phyloP scores from a whole-genome alignment of 2,797 vertebrate species.

The Spondyliosoma cantharus region DNA sequence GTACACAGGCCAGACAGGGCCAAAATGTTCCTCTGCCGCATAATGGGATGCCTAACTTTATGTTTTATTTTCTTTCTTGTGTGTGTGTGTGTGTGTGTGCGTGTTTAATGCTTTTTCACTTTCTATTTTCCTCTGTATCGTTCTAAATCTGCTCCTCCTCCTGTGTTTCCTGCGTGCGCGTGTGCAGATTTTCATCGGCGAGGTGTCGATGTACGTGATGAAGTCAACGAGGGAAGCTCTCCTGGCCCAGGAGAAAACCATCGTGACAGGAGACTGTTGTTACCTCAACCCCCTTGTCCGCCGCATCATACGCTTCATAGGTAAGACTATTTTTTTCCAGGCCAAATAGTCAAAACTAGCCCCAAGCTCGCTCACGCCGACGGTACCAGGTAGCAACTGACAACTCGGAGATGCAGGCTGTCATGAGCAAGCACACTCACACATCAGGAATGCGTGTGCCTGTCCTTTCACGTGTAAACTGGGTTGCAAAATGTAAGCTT shows the following conservation, averaged over 20 bases:
- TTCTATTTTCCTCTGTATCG: slow-evolving; percentile 76
- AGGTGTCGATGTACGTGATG: slow-evolving; percentile 97
- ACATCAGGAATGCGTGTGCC: background rate
- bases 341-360: background rate
- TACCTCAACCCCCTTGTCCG: slow-evolving; percentile 97
- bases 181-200: slow-evolving; percentile 94
- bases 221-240: slow-evolving; percentile 94
- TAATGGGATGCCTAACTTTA: slow-evolving; percentile 28
- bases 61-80: background rate
- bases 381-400: background rate
- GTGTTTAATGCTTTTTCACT: background rate
- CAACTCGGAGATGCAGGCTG: background rate
- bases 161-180: background rate
- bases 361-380: background rate
- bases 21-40: slow-evolving; percentile 34
- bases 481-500: background rate
- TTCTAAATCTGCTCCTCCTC: background rate
- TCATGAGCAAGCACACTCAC: no score
- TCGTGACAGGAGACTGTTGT: slow-evolving; percentile 97
- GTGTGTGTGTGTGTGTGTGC: background rate
- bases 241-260: slow-evolving; percentile 95
- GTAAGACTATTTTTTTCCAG: slow-evolving; percentile 79
- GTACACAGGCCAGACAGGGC: slow-evolving; percentile 41
- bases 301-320: slow-evolving; percentile 95
- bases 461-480: background rate